phyloP scores from a whole-genome alignment of 2,113 vertebrate genomes.

The Plectropomus leopardus region DNA sequence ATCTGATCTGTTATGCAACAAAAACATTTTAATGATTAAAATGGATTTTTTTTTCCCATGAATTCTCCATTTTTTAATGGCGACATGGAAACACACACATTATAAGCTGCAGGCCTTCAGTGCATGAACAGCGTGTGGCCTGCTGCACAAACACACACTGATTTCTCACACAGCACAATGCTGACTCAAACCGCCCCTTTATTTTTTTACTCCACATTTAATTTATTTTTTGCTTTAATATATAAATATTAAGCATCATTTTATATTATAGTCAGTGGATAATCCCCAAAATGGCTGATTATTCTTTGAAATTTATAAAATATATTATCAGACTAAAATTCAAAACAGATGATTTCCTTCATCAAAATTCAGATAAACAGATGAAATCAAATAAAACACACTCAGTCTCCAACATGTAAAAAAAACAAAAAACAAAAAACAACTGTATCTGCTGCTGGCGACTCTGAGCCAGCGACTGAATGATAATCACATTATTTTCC shows the following conservation, averaged over 20 bases:
- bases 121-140: conserved; percentile 55
- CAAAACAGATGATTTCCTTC: not conserved
- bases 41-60: conserved; percentile 1
- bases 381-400: not conserved
- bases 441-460: conserved; percentile 7
- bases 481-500: conserved; percentile 47
- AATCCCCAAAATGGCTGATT: not conserved
- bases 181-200: not conserved
- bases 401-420: conserved; percentile 8
- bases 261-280: not conserved
- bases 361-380: not conserved
- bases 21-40: not conserved
- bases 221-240: too few relatives aligned
- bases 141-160: conserved; percentile 32
- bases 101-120: conserved; percentile 44
- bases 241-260: not conserved
- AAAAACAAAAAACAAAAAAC: too few relatives aligned
- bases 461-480: conserved; percentile 14
- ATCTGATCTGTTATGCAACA: conserved; percentile 28
- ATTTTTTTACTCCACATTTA: too few relatives aligned
- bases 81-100: conserved; percentile 6
- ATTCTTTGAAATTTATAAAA: not conserved
- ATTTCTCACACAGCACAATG: not conserved
- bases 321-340: not conserved
- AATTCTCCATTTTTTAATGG: not conserved